Base-by-base conservation (phyloP, 2,888 invertebrate species). In the Tolmerus cingulatus region DNA sequence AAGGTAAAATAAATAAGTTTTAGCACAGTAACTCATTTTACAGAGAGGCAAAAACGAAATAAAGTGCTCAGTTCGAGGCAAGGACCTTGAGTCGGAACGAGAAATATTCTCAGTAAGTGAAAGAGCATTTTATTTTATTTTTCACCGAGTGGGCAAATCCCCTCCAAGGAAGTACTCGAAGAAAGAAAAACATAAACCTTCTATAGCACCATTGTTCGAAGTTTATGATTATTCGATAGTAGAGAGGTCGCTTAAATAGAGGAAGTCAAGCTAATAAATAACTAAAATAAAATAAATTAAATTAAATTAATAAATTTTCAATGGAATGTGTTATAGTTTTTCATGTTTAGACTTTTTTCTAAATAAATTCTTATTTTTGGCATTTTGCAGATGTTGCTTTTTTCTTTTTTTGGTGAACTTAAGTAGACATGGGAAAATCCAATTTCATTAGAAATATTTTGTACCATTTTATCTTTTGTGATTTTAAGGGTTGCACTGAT, bases 121-220 rank as follows among this genome's bases (percentile, higher is more conserved):
- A 40, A 66, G 46, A 79, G 86, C 57, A 77, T 46, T 87, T 79
- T 79, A 81, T 78, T 87, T 78, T 30, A 77, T 81, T 86, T 86
- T 81, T 78, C 51, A 19, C 74, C 43, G 46, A 55, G 27, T 19
- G 43, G 78, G 74, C 19, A 74, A 30, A 30, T 86, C 57, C 78
- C 76, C 74, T 86, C 81, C 74, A 37, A 66, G 30, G 37, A 77
- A 84, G 84, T 51, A 82, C 34, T 76, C 55, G 23, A 85, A 84
- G 66, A 74, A 85, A 90, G 88, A 88, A 89, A 90, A 90, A 89
- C 90, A 90, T 90, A 90, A 91, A 91, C 90, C 90, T 90, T 91
- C 91, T 91, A 91, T 91, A 91, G 91, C 91, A 91, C 90, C 91
- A 91, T 91, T 90, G 90, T 91, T 87, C 86, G 79, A 87, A 88